A percentile compares a stretch with the other conserved stretches of the same genome.
Evolutionary conservation across 2,797 vertebrate genomes (phyloP).

Genomic region (Melanotaenia parkinsoni): DNA sequence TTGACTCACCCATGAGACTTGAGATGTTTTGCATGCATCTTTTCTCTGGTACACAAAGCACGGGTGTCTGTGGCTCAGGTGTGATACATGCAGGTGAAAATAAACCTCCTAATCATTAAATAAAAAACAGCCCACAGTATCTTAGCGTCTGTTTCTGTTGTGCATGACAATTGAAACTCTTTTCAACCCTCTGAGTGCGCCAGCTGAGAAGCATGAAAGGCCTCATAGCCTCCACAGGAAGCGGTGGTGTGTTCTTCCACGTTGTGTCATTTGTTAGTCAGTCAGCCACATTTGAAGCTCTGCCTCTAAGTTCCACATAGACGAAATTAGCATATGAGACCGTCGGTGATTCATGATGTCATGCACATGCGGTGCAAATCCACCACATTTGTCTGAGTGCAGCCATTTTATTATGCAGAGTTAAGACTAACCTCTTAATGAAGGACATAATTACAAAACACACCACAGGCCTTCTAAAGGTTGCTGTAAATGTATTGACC

Average conservation of each 20-base stretch:
- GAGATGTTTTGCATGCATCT: slow-evolving; percentile 58
- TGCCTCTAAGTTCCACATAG: background rate
- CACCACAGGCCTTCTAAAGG: background rate
- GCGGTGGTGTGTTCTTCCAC: slow-evolving; percentile 26
- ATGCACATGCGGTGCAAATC: background rate
- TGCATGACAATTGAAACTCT: slow-evolving; percentile 24
- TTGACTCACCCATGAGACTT: slow-evolving; percentile 79
- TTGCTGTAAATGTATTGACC: slow-evolving; percentile 55
- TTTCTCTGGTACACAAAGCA: slow-evolving; percentile 59
- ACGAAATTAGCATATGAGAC: background rate
- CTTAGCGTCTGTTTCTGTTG: slow-evolving; percentile 22
- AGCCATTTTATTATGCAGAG: slow-evolving; percentile 14
- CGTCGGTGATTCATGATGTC: background rate
- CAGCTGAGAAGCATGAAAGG: background rate
- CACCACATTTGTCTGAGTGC: background rate
- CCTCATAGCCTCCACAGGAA: slow-evolving; percentile 46
- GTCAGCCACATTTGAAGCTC: background rate
- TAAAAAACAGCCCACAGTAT: slow-evolving; percentile 27
- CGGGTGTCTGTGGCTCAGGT: slow-evolving; percentile 59
- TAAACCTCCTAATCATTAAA: slow-evolving; percentile 40
- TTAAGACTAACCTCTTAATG: slow-evolving; percentile 16
- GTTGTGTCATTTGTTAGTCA: background rate
- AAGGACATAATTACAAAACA: background rate
- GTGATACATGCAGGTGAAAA: slow-evolving; percentile 59
- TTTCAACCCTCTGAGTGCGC: background rate